Percentiles rank a stretch among this genome's conserved stretches.
Evolutionary conservation across 92 coral and sea anemone genomes (phyloP).

Genomic region (Zoanthus sansibaricus): DNA sequence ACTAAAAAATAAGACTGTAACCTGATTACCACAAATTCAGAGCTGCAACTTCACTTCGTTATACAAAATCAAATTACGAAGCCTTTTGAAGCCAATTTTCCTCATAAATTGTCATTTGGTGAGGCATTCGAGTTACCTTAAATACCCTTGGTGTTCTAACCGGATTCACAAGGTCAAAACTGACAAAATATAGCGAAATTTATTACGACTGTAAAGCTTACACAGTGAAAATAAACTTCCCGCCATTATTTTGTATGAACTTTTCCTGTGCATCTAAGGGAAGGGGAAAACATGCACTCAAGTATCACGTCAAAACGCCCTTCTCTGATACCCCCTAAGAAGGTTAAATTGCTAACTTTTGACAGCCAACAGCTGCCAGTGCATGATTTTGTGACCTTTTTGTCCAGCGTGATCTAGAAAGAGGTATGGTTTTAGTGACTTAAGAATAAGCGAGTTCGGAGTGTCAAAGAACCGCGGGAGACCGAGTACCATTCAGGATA

Average conservation of each 20-base stretch:
- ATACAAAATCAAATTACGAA: slow-evolving; percentile 6
- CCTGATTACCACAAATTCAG: slow-evolving; percentile 21
- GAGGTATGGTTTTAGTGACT: too few species aligned
- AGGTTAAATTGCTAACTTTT: background rate
- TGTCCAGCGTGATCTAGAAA: background rate
- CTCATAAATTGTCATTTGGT: background rate
- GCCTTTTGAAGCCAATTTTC: slow-evolving; percentile 6
- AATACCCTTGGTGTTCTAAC: slow-evolving; percentile 9
- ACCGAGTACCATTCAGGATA: too few species aligned
- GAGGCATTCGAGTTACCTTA: slow-evolving; percentile 1
- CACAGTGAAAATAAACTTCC: background rate
- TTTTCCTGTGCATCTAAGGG: background rate
- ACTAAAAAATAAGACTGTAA: slow-evolving; percentile 39
- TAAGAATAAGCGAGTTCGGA: too few species aligned
- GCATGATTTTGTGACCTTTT: background rate
- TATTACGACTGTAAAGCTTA: slow-evolving; percentile 12
- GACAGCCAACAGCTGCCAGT: background rate
- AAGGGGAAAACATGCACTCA: slow-evolving; percentile 4
- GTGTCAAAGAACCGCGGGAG: too few species aligned
- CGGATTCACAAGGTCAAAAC: slow-evolving; percentile 1
- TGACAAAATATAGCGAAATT: slow-evolving; percentile 7
- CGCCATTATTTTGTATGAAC: background rate
- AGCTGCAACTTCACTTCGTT: slow-evolving; percentile 5
- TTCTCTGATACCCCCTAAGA: slow-evolving; percentile 5
- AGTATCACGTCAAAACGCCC: slow-evolving; percentile 9